Evolutionary conservation across 2,797 vertebrate genomes (phyloP), one percentile per base, ranked within the genome.

Genomic region (Rhinogobio ventralis): DNA sequence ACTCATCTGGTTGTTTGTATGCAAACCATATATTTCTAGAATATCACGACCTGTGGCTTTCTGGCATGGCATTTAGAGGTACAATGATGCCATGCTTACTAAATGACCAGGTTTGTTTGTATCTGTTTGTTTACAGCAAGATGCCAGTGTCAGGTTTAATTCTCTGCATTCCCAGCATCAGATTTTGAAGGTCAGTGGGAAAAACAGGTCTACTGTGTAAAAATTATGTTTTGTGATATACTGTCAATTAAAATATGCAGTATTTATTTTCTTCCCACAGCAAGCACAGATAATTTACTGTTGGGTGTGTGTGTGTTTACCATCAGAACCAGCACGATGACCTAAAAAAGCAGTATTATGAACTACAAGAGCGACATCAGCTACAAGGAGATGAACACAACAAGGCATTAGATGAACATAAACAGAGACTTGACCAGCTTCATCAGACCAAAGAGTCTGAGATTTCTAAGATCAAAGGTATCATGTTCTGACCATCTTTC

Each of bases 131-230:
- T 0, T 86, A 84, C 95, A 99, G 98, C 98, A 99, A 96, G 98
- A 99, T 90, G 92, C 95, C 55, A 95, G 93, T 83, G 94, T 94
- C 95, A 96, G 95, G 86, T 96, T 96, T 76, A 97, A 95, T 8
- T 97, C 98, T 0, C 88, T 99, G 90, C 97, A 97, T 20, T 95
- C 97, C n/a, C 98, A 99, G n/a, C 97, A 99, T 92, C 97, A 99
- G 92, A 98, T 99, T 96, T 84, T 99, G 60, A 99, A 99, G 96
- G 98, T 97, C 83, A 88, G 96, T 93, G 87, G 9, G 57, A n/a
- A 80, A 20, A 64, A 53, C 62, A 60, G 8, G 15, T 45, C 55
- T 10, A n/a, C 55, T n/a, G 55, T 82, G 17, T 14, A 30, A 7
- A 45, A 62, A 6, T 17, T 0, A 8, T 53, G 10, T 14, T 39